Base-by-base conservation (phyloP, 1,140 invertebrate species). In the Cyclargus thomasi region DNA sequence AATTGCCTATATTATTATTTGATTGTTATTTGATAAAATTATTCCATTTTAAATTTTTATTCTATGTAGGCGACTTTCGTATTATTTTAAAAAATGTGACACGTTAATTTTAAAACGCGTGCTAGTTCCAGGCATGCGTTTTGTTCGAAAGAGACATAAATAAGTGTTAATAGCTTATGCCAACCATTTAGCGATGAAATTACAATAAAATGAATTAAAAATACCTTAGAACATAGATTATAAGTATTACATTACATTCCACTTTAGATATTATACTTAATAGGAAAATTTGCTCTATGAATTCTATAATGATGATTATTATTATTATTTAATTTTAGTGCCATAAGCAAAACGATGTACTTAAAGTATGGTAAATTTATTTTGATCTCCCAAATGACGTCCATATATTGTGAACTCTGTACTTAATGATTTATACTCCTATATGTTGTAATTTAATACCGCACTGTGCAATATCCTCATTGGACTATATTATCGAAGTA, bases 181-280 rank as follows among this genome's bases (percentile, higher is more conserved):
- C 55, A 59, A 20, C 20, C 6, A 59, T 10, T 20, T 21, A 59
- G 21, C 18, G 18, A 59, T 59, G 6, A 47, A 59, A 59, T 59
- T 55, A 59, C 17, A 11, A 20, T 59, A 21, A 20, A 20, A 21
- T 59, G 18, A 21, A 59, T 6, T 59, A 59, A 20, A 59, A 59
- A 59, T 59, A 59, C 55, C 21, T 55, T 55, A 66, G 55, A 20
- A 23, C 11, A 66, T 74, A 70, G 2, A 53, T 69, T 65, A 63
- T 70, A 70, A 68, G 63, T 66, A 65, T 70, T 70, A 64, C 65
- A 75, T 71, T 22, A 81, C 80, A 81, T 81, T 84, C 77, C 80
- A 75, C 66, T 76, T 74, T 69, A 72, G 57, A 55, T 67, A 73
- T 72, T 65, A 72, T 65, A 67, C 65, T 16, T 47, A 47, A 47